Base-by-base conservation (phyloP, 2,113 vertebrate genomes). In the Nothoprocta pentlandii region DNA sequence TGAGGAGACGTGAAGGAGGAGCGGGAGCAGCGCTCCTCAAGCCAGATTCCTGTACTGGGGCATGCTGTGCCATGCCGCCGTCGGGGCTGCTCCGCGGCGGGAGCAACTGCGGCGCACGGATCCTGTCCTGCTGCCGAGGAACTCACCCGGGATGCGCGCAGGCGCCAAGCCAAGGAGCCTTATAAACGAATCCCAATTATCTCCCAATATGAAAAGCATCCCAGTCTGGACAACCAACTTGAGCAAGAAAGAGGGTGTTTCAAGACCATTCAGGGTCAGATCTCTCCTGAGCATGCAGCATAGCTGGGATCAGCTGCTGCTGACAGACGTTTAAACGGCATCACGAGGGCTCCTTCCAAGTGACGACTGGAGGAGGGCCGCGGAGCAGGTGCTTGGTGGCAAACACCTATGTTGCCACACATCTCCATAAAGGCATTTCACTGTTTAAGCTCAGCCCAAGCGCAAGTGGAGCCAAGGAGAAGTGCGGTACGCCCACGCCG, bases 121-220 rank as follows among this genome's bases (percentile, higher is more conserved):
- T 47, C 13, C 63, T 36, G 9, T 78, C 73, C 67, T 34, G 46
- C 9, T 6, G 53, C 22, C 1, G 0, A 39, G 44, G 32, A 92
- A 76, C 39, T 85, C 85, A 79, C 21, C 26, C 28, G 23, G 0
- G 0, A 67, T 4, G 30, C 30, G 70, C 3, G 30, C 95, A 84
- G 61, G 68, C 41, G 56, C 7, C 32, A 62, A 0, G 0, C 7
- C 63, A 63, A 73, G 63, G n/a, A 0, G 0, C 36, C 23, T 26
- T 51, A 17, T 34, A 74, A 89, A 83, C 2, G 12, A 96, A 34
- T 19, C 32, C 1, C 0, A 26, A 39, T 66, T 69, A 86, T 9
- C 44, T 59, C 16, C 44, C 68, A 78, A 26, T 20, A 44, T 30
- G 77, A 83, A 75, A 95, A 94, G 17, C 71, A 87, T 36, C 73